Evolutionary conservation across 1,140 invertebrate species (phyloP).

Genomic region (Hylyphantes graminicola): DNA sequence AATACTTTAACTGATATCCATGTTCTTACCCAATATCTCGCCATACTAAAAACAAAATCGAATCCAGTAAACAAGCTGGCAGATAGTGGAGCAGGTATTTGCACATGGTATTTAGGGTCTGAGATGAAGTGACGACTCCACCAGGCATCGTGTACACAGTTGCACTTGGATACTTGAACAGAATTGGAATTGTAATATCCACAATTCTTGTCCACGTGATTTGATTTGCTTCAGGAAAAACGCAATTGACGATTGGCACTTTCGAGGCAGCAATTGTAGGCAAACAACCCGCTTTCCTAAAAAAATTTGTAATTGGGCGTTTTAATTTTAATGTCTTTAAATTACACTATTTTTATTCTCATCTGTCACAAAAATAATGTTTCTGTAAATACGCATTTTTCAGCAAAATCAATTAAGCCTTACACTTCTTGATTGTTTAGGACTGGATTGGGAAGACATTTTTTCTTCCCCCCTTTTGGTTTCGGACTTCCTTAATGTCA

Average conservation of each 20-base stretch:
- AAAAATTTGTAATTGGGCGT: not conserved
- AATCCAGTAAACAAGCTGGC: constrained; percentile 5
- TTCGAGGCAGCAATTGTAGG: not conserved
- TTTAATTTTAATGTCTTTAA: not conserved
- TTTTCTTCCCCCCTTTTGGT: too few species aligned
- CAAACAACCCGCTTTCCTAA: not conserved
- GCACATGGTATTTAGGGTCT: constrained; percentile 1
- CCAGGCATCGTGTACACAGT: constrained; percentile 61
- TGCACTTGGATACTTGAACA: constrained; percentile 60
- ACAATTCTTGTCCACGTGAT: constrained; percentile 79
- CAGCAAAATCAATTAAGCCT: too few species aligned
- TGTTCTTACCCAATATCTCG: constrained; percentile 1
- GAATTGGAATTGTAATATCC: constrained; percentile 54
- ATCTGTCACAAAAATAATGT: not conserved
- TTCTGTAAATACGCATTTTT: too few species aligned
- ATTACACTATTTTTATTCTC: not conserved
- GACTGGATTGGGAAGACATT: too few species aligned
- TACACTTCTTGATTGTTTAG: too few species aligned
- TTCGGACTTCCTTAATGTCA: too few species aligned
- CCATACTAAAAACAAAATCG: not conserved
- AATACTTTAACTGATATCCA: too few species aligned
- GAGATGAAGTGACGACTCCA: constrained; percentile 18
- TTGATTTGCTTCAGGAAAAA: constrained; percentile 65
- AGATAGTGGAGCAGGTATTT: constrained; percentile 15
- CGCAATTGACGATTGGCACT: constrained; percentile 59